A percentile compares a stretch with the other conserved stretches of the same genome.
phyloP scores from a whole-genome alignment of 2,888 invertebrate species.

The Agriopis aurantiaria region DNA sequence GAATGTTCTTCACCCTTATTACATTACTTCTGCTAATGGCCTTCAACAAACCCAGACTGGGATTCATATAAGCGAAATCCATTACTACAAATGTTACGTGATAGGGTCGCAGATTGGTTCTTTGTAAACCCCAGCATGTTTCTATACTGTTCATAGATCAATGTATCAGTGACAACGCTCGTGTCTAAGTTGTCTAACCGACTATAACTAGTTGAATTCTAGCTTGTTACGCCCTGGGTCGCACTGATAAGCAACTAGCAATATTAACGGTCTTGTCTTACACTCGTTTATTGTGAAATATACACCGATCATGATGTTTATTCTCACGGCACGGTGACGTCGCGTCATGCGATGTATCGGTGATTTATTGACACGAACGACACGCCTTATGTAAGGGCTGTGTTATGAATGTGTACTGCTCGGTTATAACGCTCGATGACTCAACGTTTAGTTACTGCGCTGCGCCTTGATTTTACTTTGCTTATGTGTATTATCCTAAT shows the following conservation, averaged over 20 bases:
- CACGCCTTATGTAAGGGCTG: constrained; percentile 12
- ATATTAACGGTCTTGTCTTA: constrained; percentile 36
- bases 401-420: constrained; percentile 15
- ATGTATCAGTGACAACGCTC: constrained; percentile 53
- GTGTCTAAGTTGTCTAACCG: constrained; percentile 54
- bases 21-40: too few relatives aligned
- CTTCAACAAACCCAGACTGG: too few relatives aligned
- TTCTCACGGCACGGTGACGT: constrained; percentile 11
- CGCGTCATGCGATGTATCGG: constrained; percentile 15
- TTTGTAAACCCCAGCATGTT: constrained; percentile 29
- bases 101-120: neutral
- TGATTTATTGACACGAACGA: constrained; percentile 29
- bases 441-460: constrained; percentile 5
- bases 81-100: too few relatives aligned
- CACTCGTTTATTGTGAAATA: constrained; percentile 38
- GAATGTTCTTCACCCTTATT: too few relatives aligned
- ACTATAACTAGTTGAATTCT: constrained; percentile 54
- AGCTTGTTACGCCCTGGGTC: constrained; percentile 55
- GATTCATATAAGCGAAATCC: too few relatives aligned
- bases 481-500: neutral
- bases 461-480: neutral
- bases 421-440: constrained; percentile 9
- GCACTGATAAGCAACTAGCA: constrained; percentile 21
- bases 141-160: constrained; percentile 27
- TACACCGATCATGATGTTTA: constrained; percentile 31